Evolutionary conservation across 2,113 vertebrate species (phyloP).

Genomic region (Engystomops pustulosus): DNA sequence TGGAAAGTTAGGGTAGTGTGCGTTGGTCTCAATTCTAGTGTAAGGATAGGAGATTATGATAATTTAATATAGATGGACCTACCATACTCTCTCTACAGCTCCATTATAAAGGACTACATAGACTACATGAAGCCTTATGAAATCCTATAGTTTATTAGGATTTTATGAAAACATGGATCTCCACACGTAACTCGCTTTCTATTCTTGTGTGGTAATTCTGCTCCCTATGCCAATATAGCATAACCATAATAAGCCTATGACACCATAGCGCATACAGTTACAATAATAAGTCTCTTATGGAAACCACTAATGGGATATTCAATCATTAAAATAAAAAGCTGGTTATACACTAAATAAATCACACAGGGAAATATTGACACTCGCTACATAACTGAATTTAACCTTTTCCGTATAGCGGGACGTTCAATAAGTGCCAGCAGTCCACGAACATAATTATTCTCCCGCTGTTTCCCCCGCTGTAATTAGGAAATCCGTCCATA

Average conservation of each 20-base stretch:
- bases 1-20: too few species aligned
- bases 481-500: background rate
- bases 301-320: slow-evolving; percentile 29
- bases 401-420: background rate
- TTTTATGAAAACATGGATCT: background rate
- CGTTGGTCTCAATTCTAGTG: too few species aligned
- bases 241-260: background rate
- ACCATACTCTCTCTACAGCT: too few species aligned
- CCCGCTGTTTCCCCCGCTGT: background rate
- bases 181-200: background rate
- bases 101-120: too few species aligned
- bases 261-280: background rate
- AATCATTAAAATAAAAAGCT: slow-evolving; percentile 16
- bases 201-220: background rate
- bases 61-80: too few species aligned
- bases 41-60: too few species aligned
- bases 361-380: slow-evolving; percentile 27
- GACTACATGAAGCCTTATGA: background rate
- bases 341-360: slow-evolving; percentile 24
- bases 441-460: background rate
- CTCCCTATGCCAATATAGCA: background rate
- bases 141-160: background rate
- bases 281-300: background rate
- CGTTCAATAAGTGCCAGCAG: background rate
- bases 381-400: slow-evolving; percentile 10